Conservation (phyloP, 2,888 invertebrate species). For the Hyppa rectilinea region DNA sequence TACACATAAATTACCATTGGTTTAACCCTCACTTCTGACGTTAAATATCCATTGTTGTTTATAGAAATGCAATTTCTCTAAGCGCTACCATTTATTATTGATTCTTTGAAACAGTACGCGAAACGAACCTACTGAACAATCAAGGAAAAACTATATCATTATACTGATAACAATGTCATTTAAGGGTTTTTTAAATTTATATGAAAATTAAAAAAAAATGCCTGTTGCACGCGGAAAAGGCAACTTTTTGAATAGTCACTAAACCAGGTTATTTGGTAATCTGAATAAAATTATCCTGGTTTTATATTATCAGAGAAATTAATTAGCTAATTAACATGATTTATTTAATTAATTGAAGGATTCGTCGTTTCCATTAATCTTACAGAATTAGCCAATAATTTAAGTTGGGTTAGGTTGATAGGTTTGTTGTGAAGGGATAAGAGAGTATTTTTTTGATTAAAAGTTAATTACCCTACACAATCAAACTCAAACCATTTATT, state of each 20-base stretch:
- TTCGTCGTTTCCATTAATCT: conserved; percentile 1
- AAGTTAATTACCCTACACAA: neutral
- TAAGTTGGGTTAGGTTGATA: neutral
- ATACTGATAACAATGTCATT: too few species aligned
- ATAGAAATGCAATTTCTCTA: neutral
- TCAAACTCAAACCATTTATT: too few species aligned
- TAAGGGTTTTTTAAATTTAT: neutral
- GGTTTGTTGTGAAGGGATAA: neutral
- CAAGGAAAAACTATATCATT: neutral
- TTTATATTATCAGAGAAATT: neutral
- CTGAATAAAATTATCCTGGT: too few species aligned
- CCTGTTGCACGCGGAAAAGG: neutral
- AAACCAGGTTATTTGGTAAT: too few species aligned
- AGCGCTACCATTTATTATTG: neutral
- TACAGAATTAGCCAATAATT: neutral
- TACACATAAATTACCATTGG: neutral
- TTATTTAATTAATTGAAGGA: neutral
- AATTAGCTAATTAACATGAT: neutral
- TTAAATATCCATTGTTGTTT: neutral
- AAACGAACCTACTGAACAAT: neutral
- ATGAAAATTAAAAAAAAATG: neutral
- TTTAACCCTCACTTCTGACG: neutral
- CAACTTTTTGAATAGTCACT: too few species aligned
- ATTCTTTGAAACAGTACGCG: neutral
- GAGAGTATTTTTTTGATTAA: neutral